These are phyloP conservation scores for Nezara viridula DNA, from an alignment of 2,888 invertebrate genomes.

Conservation along the genomic window DNA sequence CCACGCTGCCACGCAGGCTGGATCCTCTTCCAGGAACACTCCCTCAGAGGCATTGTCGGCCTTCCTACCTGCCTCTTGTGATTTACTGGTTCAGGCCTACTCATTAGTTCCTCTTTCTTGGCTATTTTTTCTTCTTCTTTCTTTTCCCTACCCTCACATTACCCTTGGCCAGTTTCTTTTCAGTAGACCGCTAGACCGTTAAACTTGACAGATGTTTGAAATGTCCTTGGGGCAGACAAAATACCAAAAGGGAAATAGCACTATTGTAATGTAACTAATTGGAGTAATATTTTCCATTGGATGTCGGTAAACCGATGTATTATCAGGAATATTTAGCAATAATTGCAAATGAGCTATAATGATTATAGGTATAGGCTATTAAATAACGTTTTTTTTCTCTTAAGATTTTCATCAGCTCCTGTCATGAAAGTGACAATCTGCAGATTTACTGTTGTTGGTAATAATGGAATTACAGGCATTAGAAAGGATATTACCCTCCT, in stretches of 20 bases:
- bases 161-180: not conserved
- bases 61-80: constrained; percentile 12
- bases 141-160: not conserved
- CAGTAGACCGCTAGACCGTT: not conserved
- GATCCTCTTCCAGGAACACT: not conserved
- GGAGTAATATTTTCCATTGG: not conserved
- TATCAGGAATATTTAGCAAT: not conserved
- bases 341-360: not conserved
- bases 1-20: not conserved
- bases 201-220: constrained; percentile 1
- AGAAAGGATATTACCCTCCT: too few species aligned
- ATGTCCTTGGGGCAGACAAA: not conserved
- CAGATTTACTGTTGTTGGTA: too few species aligned
- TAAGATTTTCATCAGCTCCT: too few species aligned
- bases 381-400: too few species aligned
- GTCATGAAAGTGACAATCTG: too few species aligned
- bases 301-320: not conserved
- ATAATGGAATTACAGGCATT: too few species aligned
- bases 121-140: not conserved
- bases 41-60: not conserved
- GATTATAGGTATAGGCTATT: too few species aligned
- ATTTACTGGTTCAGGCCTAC: not conserved
- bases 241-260: not conserved
- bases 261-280: not conserved
- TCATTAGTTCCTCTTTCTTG: constrained; percentile 45